phyloP scores from a whole-genome alignment of 2,113 vertebrate species.

The Syrrhaptes paradoxus region DNA sequence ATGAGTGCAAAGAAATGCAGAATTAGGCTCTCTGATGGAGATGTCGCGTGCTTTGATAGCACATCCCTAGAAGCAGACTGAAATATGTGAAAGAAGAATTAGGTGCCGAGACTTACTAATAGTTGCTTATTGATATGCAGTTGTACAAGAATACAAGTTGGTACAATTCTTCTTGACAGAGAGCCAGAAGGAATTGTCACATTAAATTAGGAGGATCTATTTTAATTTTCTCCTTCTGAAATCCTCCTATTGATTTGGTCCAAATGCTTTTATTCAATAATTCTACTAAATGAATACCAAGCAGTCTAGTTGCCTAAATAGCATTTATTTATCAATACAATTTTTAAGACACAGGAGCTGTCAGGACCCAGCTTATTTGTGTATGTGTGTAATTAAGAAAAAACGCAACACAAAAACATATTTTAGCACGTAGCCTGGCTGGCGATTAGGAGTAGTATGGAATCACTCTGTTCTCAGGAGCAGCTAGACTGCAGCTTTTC shows the following conservation, averaged over 20 bases:
- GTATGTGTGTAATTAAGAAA: background rate
- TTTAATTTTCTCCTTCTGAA: conserved; percentile 35
- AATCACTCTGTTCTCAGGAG: background rate
- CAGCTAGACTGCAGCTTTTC: conserved; percentile 26
- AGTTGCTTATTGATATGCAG: background rate
- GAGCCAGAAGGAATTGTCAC: conserved; percentile 13
- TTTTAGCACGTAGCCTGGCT: background rate
- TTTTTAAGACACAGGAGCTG: background rate
- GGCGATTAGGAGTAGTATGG: background rate
- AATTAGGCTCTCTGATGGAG: background rate
- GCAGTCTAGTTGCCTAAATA: background rate
- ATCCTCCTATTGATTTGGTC: conserved; percentile 8
- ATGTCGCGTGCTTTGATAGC: background rate
- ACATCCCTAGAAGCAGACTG: background rate
- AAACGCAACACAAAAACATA: background rate
- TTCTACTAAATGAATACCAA: conserved; percentile 13
- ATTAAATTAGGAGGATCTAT: conserved; percentile 11
- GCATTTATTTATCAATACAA: background rate
- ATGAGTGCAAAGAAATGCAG: background rate
- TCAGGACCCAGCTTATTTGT: background rate
- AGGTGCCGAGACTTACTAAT: background rate
- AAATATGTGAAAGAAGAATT: background rate
- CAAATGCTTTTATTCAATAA: conserved; percentile 8
- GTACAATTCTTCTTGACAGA: background rate
- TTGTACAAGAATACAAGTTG: background rate